Base-by-base conservation (phyloP, 1,140 invertebrate species). In the Bombus pyrosoma region DNA sequence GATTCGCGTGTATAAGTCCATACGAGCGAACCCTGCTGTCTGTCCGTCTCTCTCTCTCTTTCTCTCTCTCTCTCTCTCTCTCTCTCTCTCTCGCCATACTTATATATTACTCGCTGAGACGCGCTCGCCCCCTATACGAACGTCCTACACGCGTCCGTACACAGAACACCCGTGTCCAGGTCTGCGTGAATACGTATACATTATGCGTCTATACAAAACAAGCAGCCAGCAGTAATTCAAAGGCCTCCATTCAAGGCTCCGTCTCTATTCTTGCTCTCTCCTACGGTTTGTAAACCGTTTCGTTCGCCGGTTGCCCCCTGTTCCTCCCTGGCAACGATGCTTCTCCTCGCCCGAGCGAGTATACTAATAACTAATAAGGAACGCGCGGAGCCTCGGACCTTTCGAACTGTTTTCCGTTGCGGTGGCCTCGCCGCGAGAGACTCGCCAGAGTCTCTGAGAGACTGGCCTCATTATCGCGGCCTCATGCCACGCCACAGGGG, bases 161-260 rank as follows among this genome's bases (percentile, higher is more conserved):
- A 80, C 75, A 86, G 81, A 85, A 81, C 80, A 62, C 18, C 62
- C 41, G 69, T 64, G 79, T 83, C 73, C 80, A 74, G 64, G 86
- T 89, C 83, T 91, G 88, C 81, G 83, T 90, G 87, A 86, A 86
- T 84, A 85, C 81, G 87, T 87, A 90, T 91, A 93, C 92, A 93
- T 93, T 92, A 92, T 91, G 91, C 89, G 89, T 93, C 92, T 91
- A 92, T 91, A 93, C 89, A 92, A 93, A 93, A 93, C 92, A 91
- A 92, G 90, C 91, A 91, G 91, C 90, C 91, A 92, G 87, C 88
- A 85, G 87, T 92, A 93, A 94, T 94, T 94, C 93, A 94, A 94
- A 94, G 92, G 92, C 91, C 87, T 80, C 92, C 91, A 94, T 94
- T 94, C 91, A 94, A 92, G 86, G 69, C 91, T 89, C 81, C 81